phyloP scores from a whole-genome alignment of 1,140 invertebrate genomes.

The Paraescarpia echinospica region DNA sequence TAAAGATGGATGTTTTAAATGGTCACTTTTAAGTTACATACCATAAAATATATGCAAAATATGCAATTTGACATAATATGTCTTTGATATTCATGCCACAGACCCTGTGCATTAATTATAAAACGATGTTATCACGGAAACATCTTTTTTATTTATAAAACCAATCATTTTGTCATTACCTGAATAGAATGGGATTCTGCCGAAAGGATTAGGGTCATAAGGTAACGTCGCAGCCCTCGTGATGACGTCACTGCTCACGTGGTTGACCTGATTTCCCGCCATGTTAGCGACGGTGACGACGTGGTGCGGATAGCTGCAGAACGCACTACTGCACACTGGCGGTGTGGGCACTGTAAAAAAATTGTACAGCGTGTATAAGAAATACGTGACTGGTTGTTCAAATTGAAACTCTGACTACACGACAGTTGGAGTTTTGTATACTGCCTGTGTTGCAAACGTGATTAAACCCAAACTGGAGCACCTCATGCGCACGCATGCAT shows the following conservation, averaged over 20 bases:
- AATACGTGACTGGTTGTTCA: background rate
- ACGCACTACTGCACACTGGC: background rate
- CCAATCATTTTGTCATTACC: background rate
- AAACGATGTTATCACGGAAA: no score
- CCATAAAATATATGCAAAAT: no score
- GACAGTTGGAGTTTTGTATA: background rate
- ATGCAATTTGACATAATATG: no score
- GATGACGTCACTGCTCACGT: background rate
- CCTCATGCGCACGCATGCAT: no score
- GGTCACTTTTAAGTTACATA: no score
- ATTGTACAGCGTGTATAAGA: background rate
- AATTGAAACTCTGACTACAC: background rate
- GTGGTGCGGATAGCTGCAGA: background rate
- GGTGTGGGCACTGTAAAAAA: background rate
- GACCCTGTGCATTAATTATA: no score
- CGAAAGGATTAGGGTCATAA: background rate
- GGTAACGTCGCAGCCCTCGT: conserved; percentile 1
- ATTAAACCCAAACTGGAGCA: background rate
- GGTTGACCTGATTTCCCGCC: background rate
- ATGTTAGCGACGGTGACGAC: background rate
- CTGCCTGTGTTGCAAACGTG: background rate
- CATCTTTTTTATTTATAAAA: no score
- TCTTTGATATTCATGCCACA: no score
- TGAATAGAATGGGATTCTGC: conserved; percentile 11
- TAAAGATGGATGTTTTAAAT: no score